A percentile compares a stretch with the other conserved stretches of the same genome.
phyloP scores from a whole-genome alignment of 2,888 invertebrate genomes.

The Ceraclea dissimilis region DNA sequence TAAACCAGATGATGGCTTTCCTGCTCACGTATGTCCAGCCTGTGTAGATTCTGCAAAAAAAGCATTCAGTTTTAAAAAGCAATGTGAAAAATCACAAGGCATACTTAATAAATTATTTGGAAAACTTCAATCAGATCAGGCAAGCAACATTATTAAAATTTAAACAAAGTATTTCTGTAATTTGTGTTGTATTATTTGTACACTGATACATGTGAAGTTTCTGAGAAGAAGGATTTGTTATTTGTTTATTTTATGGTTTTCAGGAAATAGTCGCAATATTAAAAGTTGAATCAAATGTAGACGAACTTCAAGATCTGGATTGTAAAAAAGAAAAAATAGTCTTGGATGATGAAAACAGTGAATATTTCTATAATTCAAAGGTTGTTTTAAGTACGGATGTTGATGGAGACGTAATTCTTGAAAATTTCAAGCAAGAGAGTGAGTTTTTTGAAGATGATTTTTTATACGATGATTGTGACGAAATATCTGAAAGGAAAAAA shows the following conservation, averaged over 20 bases:
- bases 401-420: not conserved
- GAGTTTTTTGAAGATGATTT: not conserved
- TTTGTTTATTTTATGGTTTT: not conserved
- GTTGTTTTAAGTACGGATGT: not conserved
- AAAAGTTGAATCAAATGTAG: not conserved
- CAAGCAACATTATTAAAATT: no score
- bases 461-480: not conserved
- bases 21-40: constrained; percentile 12
- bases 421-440: not conserved
- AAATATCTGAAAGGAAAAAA: not conserved
- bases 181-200: no score
- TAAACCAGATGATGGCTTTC: constrained; percentile 14
- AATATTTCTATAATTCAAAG: not conserved
- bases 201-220: no score
- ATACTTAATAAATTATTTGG: not conserved
- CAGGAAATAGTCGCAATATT: not conserved
- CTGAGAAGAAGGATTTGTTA: no score
- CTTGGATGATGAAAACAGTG: not conserved
- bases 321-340: not conserved
- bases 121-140: not conserved
- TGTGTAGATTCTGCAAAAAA: constrained; percentile 17
- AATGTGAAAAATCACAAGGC: constrained; percentile 19
- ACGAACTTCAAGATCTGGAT: not conserved
- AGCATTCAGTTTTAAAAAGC: constrained; percentile 16
- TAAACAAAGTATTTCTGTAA: no score